phyloP scores from a whole-genome alignment of 2,888 invertebrate species.

The Rhagonycha lutea region DNA sequence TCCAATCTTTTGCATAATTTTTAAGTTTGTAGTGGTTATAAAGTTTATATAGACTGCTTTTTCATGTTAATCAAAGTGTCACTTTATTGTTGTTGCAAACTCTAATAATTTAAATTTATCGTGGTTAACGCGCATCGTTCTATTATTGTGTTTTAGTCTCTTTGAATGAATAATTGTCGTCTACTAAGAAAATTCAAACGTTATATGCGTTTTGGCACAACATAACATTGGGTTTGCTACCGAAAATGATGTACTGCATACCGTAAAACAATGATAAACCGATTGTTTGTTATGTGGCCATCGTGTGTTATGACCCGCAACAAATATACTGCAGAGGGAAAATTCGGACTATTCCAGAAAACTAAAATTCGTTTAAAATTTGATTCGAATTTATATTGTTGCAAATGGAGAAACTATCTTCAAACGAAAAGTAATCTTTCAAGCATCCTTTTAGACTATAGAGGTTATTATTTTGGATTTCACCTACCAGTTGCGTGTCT shows the following conservation, averaged over 20 bases:
- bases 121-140: neutral
- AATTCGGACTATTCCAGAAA: no score
- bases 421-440: no score
- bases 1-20: neutral
- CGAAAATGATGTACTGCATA: neutral
- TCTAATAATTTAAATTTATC: neutral
- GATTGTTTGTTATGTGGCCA: neutral
- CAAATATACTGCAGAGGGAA: no score
- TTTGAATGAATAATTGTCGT: neutral
- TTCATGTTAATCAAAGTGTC: neutral
- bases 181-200: neutral
- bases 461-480: no score
- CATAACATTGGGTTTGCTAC: neutral
- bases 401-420: no score
- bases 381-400: no score
- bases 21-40: neutral
- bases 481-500: no score
- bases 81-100: neutral
- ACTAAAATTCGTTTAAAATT: no score
- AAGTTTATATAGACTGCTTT: neutral
- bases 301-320: neutral
- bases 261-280: neutral
- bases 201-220: neutral
- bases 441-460: no score
- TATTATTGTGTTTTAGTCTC: neutral